These are phyloP conservation scores for Poecilia picta DNA, from an alignment of 2,797 vertebrate species.

Conservation along the genomic window DNA sequence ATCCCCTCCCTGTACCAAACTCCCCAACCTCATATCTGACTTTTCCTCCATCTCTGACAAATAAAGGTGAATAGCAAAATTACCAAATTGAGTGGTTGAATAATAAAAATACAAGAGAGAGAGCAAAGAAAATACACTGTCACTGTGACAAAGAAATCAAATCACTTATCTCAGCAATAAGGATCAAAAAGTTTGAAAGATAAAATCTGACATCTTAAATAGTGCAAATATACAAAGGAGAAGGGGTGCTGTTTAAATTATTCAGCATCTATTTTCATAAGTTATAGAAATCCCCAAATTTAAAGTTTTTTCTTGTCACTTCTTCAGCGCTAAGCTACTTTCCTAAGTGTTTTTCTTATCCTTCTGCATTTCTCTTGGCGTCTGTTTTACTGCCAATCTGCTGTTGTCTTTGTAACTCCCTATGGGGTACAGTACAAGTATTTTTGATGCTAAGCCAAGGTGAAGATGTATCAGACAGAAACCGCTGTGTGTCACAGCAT, in stretches of 20 bases:
- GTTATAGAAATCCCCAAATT: not conserved
- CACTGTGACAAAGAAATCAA: not conserved
- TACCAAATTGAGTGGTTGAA: constrained; percentile 49
- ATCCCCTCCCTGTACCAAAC: constrained; percentile 42
- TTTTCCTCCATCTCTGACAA: constrained; percentile 52
- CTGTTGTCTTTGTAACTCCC: constrained; percentile 52
- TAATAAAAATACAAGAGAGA: constrained; percentile 2
- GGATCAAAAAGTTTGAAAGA: not conserved
- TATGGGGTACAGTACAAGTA: constrained; percentile 73
- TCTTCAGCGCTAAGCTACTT: not conserved
- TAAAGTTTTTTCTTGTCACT: not conserved
- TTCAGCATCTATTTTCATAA: too few relatives aligned
- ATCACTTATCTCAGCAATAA: not conserved
- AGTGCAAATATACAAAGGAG: not conserved
- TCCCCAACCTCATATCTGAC: constrained; percentile 29
- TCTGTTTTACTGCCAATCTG: constrained; percentile 51
- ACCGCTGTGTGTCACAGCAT: constrained; percentile 48
- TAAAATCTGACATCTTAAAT: not conserved
- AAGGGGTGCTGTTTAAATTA: not conserved
- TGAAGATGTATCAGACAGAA: constrained; percentile 67
- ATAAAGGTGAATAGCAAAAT: constrained; percentile 64
- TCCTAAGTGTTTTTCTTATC: not conserved
- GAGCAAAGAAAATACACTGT: not conserved
- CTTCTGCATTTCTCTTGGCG: constrained; percentile 20
- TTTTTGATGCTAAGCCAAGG: constrained; percentile 79